These are phyloP conservation scores for Netelia fuscicornis DNA, from an alignment of 2,888 invertebrate genomes.

Conservation along the genomic window DNA sequence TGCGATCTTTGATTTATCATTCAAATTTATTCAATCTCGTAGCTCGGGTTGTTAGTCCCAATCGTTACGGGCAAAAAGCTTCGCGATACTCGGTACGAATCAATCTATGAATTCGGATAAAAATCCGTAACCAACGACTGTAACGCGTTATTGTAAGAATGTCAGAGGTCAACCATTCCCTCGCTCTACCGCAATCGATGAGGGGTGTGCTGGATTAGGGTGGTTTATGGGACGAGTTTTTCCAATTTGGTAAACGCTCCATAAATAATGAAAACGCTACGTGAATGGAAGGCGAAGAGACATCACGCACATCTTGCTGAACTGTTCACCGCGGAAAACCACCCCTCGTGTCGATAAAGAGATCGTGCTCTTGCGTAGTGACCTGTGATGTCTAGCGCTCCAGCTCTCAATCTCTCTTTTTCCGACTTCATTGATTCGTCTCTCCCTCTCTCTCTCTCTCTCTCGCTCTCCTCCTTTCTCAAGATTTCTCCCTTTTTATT, in stretches of 20 bases:
- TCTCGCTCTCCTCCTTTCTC: slow-evolving; percentile 3
- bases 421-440: neutral
- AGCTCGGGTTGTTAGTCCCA: neutral
- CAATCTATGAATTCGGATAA: slow-evolving; percentile 49
- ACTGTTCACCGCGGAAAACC: slow-evolving; percentile 34
- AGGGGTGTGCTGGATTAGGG: slow-evolving; percentile 23
- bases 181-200: slow-evolving; percentile 8
- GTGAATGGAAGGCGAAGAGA: slow-evolving; percentile 31
- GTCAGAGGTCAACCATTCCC: slow-evolving; percentile 52
- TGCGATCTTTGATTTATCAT: slow-evolving; percentile 16
- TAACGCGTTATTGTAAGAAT: slow-evolving; percentile 26
- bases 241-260: slow-evolving; percentile 72
- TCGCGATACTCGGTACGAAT: neutral
- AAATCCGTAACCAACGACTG: slow-evolving; percentile 5
- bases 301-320: slow-evolving; percentile 39
- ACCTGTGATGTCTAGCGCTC: slow-evolving; percentile 41
- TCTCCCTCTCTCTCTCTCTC: slow-evolving; percentile 20
- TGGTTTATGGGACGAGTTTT: slow-evolving; percentile 59
- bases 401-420: slow-evolving; percentile 23
- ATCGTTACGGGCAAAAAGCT: slow-evolving; percentile 34
- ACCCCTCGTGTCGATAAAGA: slow-evolving; percentile 53
- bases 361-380: slow-evolving; percentile 55
- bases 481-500: neutral
- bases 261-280: slow-evolving; percentile 71
- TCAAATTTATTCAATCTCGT: slow-evolving; percentile 40